Base-by-base conservation (phyloP, 2,888 invertebrate genomes). In the Drosophila barbarae region DNA sequence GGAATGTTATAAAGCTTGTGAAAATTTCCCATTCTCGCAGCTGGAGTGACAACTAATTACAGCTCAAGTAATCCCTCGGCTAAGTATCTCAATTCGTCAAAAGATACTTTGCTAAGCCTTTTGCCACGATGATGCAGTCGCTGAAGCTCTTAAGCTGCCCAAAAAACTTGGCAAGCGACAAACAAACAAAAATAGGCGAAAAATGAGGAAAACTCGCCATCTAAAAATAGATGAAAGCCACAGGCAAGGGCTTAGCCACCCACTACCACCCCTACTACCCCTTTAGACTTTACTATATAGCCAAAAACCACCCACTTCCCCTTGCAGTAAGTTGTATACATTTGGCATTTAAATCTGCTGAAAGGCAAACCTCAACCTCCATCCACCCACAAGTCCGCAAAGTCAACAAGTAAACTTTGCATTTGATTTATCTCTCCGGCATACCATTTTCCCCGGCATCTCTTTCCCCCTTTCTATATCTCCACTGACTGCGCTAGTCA, bases 341-440 rank as follows among this genome's bases (percentile, higher is more conserved):
- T 65, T 67, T 65, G 65, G 55, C 66, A 65, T 65, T 65, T 65
- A 65, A 64, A 64, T 64, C 63, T 46, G 46, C 32, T 32, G 59
- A 60, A 36, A 18, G 44, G 61, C 13, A 47, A 61, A 42, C 69
- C 70, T 60, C 51, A 69, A 42, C 36, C 54, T 50, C 26, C 56
- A 50, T 18, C 46, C 18, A 8, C 30, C 30, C 46, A 46, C 44
- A 30, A 46, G 46, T 59, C 55, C 55, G 28, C 61, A 76, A 73
- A 73, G 72, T 74, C 77, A 74, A 77, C 76, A 76, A 77, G 72
- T 77, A 69, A 77, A 74, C 66, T 74, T 68, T 67, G 67, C 71
- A 73, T 70, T 44, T 61, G 71, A 76, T 76, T 78, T 53, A 63
- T 73, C 54, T 63, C 53, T 49, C 41, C 53, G 41, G 47, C 36